Conservation (phyloP, 2,888 invertebrate genomes). For the Unio delphinus region DNA sequence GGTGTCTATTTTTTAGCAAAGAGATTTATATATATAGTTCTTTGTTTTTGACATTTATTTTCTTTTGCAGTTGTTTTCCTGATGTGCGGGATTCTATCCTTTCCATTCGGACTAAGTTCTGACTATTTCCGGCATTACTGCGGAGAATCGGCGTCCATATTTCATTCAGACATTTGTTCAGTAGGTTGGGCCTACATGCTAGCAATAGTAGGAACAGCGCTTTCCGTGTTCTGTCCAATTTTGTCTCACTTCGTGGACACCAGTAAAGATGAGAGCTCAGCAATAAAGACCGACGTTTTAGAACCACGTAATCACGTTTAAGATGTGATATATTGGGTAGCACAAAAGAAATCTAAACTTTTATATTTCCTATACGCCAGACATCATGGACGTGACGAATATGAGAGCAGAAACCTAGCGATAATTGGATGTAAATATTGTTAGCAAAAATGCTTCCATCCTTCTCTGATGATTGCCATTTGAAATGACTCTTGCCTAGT, state of each 20-base stretch:
- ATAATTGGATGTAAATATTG: too few relatives aligned
- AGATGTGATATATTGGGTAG: too few relatives aligned
- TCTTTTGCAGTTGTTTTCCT: constrained; percentile 70
- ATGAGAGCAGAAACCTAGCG: too few relatives aligned
- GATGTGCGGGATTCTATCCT: constrained; percentile 69
- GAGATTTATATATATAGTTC: too few relatives aligned
- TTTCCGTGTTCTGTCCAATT: constrained; percentile 72
- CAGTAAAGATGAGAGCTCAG: constrained; percentile 15
- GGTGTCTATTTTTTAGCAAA: too few relatives aligned
- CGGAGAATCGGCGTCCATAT: constrained; percentile 58
- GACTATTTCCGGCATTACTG: constrained; percentile 70
- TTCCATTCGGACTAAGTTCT: constrained; percentile 71
- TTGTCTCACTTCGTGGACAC: constrained; percentile 56
- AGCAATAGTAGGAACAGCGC: constrained; percentile 69
- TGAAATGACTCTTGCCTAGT: too few relatives aligned
- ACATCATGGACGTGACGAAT: too few relatives aligned
- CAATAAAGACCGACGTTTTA: neutral
- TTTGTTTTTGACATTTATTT: constrained; percentile 8
- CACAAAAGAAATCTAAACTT: too few relatives aligned
- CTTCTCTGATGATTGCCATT: too few relatives aligned
- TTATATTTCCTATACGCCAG: too few relatives aligned
- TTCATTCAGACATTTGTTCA: constrained; percentile 67
- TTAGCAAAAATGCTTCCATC: too few relatives aligned
- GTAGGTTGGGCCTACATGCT: constrained; percentile 73
- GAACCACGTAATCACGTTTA: too few relatives aligned